Evolutionary conservation across 1,140 invertebrate genomes (phyloP).

Genomic region (Solenopsis invicta): DNA sequence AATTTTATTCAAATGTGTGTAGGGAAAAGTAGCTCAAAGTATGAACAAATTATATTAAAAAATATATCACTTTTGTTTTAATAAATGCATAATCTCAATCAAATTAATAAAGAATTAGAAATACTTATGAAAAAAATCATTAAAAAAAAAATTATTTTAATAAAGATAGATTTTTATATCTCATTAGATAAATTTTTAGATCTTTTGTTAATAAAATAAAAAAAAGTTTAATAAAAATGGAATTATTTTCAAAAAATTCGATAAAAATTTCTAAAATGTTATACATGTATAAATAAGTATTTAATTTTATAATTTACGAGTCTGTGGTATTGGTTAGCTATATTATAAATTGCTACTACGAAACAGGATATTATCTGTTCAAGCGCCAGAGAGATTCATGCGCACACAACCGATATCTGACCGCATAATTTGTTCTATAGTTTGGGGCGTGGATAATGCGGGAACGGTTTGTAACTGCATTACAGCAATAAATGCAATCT

Average conservation of each 20-base stretch:
- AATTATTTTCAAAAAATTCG: not conserved
- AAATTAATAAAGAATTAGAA: not conserved
- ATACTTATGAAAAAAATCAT: not conserved
- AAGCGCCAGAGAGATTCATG: slow-evolving; percentile 57
- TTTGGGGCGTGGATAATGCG: slow-evolving; percentile 46
- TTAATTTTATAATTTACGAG: slow-evolving; percentile 31
- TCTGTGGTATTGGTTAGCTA: slow-evolving; percentile 11
- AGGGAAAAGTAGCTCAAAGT: not conserved
- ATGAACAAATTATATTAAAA: not conserved
- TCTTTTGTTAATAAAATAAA: not conserved
- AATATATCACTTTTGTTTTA: not conserved
- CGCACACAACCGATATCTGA: slow-evolving; percentile 57
- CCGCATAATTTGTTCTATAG: slow-evolving; percentile 64
- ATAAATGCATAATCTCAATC: not conserved
- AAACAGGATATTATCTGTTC: slow-evolving; percentile 62
- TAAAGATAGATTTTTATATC: not conserved
- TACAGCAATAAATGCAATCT: slow-evolving; percentile 47
- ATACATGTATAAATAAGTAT: not conserved
- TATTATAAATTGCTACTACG: slow-evolving; percentile 41
- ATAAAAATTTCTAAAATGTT: not conserved
- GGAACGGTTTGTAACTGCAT: slow-evolving; percentile 48
- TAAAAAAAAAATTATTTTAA: not conserved
- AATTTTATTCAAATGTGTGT: not conserved
- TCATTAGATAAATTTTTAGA: not conserved
- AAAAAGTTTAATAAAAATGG: not conserved